Evolutionary conservation across 2,888 invertebrate genomes (phyloP), one percentile per base, ranked within the genome.

Genomic region (Diarsia dahlii): DNA sequence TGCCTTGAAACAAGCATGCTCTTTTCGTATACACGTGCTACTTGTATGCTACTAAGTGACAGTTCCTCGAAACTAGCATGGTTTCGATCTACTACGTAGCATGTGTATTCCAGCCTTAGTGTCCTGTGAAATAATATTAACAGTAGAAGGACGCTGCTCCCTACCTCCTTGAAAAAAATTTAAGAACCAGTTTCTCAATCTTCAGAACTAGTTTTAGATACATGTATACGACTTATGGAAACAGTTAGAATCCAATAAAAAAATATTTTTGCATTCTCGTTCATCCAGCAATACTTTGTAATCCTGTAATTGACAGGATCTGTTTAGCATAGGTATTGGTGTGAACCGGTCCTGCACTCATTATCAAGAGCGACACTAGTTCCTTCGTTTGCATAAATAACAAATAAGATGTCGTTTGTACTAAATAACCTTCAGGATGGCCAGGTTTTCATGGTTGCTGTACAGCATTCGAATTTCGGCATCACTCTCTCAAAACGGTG

Each of bases 371-470:
- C 20, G n/a, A 45, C 39, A 54, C 74, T 45, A 56, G 63, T 80
- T 78, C 3, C 62, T 67, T 50, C 46, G 23, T 64, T 80, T 64
- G 52, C 78, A 75, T 80, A 64, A 58, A 80, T 68, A 56, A 67
- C 45, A 64, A 80, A 78, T 64, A 46, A 80, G 64, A 56, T 52
- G 46, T 68, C 39, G 13, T 39, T 20, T 80, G 56, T 58, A 65
- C 48, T 74, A 54, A 20, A n/a, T 39, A 45, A 60, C 34, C 34
- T 74, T 65, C 52, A 10, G 10, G 74, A 28, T 68, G 8, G 13
- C 66, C 15, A 80, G 15, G 23, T 52, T 52, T 34, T 3, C 0
- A 6, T 34, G 58, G 58, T 60, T 28, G 28, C 9, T 28, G 9
- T 60, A 28, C 28, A 1, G 1, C 9, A 60, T 60, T 3, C 6